These are phyloP conservation scores for Spodoptera exigua DNA, from an alignment of 2,888 invertebrate species.

Conservation along the genomic window DNA sequence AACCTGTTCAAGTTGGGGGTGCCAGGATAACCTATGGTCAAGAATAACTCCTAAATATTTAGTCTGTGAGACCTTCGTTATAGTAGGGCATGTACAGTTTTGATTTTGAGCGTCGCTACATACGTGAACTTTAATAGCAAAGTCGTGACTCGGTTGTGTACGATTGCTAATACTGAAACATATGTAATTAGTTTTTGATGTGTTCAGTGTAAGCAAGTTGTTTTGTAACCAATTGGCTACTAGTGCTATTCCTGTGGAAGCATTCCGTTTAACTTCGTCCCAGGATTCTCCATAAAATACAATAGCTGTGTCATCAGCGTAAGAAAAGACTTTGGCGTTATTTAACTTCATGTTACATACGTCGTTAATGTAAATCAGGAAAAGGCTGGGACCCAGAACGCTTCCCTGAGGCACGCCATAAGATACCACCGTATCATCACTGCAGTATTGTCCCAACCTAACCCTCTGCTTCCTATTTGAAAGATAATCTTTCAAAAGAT, in stretches of 20 bases:
- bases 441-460: neutral
- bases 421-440: neutral
- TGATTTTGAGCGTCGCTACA: neutral
- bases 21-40: neutral
- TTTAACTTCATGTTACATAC: neutral
- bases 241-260: neutral
- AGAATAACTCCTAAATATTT: neutral
- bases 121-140: neutral
- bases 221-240: conserved; percentile 3
- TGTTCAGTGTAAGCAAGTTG: neutral
- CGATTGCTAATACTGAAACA: neutral
- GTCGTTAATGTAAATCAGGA: neutral
- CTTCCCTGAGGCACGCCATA: conserved; percentile 4
- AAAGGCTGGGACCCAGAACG: conserved; percentile 4
- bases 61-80: neutral
- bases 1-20: neutral
- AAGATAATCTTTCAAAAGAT: neutral
- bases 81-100: neutral
- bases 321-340: conserved; percentile 4
- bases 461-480: neutral
- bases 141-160: neutral
- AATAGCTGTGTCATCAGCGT: conserved; percentile 2
- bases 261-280: neutral
- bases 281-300: neutral
- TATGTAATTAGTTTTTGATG: conserved; percentile 4